Conservation (phyloP, 92 coral and sea anemone species). For the Isaurus tuberculatus region DNA sequence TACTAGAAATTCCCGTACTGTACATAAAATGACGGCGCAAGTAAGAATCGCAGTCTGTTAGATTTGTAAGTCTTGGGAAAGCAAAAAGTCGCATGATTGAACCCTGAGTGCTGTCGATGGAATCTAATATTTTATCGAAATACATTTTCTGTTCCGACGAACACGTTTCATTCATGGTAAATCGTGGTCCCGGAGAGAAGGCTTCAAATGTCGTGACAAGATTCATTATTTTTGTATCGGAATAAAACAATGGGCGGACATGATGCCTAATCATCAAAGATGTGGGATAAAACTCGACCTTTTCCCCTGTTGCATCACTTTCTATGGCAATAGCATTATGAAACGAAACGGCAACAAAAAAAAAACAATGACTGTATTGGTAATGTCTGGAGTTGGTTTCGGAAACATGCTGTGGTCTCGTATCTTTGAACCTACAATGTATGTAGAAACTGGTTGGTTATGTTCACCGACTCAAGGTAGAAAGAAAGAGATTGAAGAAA, state of each 20-base stretch:
- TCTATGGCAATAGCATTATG: neutral
- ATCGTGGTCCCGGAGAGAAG: neutral
- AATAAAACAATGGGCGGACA: slow-evolving; percentile 12
- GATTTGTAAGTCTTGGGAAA: slow-evolving; percentile 35
- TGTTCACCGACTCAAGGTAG: too few relatives aligned
- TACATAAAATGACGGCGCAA: neutral
- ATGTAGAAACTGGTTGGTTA: too few relatives aligned
- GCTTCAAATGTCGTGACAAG: neutral
- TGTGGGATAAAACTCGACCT: too few relatives aligned
- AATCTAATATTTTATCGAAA: neutral
- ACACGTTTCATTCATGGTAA: slow-evolving; percentile 3
- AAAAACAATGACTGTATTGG: neutral
- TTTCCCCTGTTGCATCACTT: slow-evolving; percentile 17
- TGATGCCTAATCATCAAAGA: slow-evolving; percentile 15
- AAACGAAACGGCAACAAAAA: neutral
- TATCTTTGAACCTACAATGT: too few relatives aligned
- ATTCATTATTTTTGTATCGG: slow-evolving; percentile 8
- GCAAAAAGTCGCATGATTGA: slow-evolving; percentile 21
- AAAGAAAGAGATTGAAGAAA: neutral
- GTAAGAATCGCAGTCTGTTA: slow-evolving; percentile 46
- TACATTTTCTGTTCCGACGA: neutral
- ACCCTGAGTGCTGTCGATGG: neutral
- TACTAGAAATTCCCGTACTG: neutral
- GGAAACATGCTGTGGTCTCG: neutral
- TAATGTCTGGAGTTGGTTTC: neutral